Evolutionary conservation across 2,888 invertebrate species (phyloP), one percentile per base, ranked within the genome.

Genomic region (Acrocyrtus sp.): DNA sequence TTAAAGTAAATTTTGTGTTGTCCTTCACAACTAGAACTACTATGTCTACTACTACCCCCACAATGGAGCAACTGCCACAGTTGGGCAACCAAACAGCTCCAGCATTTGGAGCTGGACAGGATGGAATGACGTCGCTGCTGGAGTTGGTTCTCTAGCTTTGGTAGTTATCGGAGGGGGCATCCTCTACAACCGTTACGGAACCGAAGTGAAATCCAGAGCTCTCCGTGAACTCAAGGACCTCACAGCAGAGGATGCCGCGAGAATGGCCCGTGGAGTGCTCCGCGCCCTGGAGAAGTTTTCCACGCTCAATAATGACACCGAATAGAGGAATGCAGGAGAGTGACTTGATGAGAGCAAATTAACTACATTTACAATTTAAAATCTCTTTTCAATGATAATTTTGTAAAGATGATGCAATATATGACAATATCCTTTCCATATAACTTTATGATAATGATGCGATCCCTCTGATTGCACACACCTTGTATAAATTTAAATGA

Each of bases 211-310:
- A 8, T 29, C 56, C 21, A 63, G 75, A 22, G 74, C 75, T 50
- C 57, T 75, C 15, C 68, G 81, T 1, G 79, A 79, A 22, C 73
- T 81, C 21, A 68, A 79, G 53, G 76, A 81, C 67, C 48, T 81
- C 29, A 24, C 74, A 10, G 76, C 78, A 5, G 69, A 80, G 29
- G 76, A 79, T 34, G 58, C 76, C 5, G 80, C 80, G 1, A 77
- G 80, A 56, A 76, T 76, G 27, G 74, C 79, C 26, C 63, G 78
- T 10, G 66, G 75, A 63, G 80, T 81, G 41, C 51, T 81, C 47
- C 61, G 66, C 34, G 81, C 80, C 45, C 72, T 81, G 51, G 75
- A 78, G 50, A 78, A 70, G 69, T 77, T 77, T 68, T 78, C 77
- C 8, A 69, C 79, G 21, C 12, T 74, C 34, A 74, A 68, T 41